Evolutionary conservation across 2,113 vertebrate genomes (phyloP).

Genomic region (Amphiprion percula): DNA sequence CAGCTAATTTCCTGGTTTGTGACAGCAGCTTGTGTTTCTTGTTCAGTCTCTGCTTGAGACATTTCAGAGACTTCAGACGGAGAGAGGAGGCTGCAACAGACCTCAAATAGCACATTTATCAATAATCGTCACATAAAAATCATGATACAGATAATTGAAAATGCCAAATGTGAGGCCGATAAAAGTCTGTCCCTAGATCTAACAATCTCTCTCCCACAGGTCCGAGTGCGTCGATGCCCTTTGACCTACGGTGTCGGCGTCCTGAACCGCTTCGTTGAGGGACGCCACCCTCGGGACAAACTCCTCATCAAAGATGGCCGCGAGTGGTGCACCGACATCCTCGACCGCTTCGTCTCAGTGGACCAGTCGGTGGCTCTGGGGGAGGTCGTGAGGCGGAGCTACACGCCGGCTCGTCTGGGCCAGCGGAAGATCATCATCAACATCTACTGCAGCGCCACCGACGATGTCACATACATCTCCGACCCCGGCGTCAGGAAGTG

Average conservation of each 20-base stretch:
- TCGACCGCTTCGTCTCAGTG: constrained; percentile 93
- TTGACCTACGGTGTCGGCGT: constrained; percentile 95
- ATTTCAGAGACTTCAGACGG: too few relatives aligned
- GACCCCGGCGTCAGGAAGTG: constrained; percentile 94
- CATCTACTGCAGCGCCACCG: constrained; percentile 90
- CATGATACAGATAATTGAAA: too few relatives aligned
- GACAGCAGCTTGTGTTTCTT: too few relatives aligned
- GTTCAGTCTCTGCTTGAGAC: too few relatives aligned
- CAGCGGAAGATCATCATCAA: constrained; percentile 97
- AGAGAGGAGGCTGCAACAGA: too few relatives aligned
- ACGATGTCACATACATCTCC: constrained; percentile 93
- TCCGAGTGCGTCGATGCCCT: constrained; percentile 92
- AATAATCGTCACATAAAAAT: too few relatives aligned
- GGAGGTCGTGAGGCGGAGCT: constrained; percentile 93
- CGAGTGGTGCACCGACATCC: constrained; percentile 97
- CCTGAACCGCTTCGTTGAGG: constrained; percentile 93
- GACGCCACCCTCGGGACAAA: constrained; percentile 92
- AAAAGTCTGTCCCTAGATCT: not conserved
- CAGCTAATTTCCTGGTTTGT: too few relatives aligned
- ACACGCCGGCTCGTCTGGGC: constrained; percentile 91
- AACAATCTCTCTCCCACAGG: constrained; percentile 40
- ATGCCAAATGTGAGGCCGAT: too few relatives aligned
- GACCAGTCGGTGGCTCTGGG: constrained; percentile 96
- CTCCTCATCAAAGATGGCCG: constrained; percentile 94
- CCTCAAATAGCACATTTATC: too few relatives aligned